phyloP scores from a whole-genome alignment of 2,888 invertebrate species.

The Cheilosia vernalis region DNA sequence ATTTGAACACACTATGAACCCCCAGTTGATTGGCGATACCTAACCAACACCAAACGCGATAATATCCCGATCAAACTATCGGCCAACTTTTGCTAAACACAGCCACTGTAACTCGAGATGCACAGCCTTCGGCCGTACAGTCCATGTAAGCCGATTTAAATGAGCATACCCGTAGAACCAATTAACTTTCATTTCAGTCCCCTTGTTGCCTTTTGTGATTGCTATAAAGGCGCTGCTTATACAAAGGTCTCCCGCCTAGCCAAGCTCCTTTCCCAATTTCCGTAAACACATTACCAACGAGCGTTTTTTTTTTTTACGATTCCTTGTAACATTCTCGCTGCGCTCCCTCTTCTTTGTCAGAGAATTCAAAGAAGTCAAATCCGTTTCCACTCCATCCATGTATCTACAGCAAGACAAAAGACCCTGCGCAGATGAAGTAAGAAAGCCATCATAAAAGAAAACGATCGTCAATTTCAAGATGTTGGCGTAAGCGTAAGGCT shows the following conservation, averaged over 20 bases:
- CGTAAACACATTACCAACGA: slow-evolving; percentile 23
- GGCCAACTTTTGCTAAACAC: neutral
- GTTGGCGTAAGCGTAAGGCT: slow-evolving; percentile 7
- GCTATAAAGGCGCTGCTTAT: neutral
- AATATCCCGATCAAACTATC: too few relatives aligned
- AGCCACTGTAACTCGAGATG: neutral
- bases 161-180: neutral
- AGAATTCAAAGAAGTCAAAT: neutral
- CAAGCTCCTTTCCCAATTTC: slow-evolving; percentile 56
- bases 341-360: neutral
- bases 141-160: neutral
- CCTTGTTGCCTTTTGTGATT: neutral
- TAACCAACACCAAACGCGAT: too few relatives aligned
- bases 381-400: neutral
- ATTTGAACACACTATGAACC: too few relatives aligned
- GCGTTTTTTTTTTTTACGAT: slow-evolving; percentile 37
- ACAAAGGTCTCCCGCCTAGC: slow-evolving; percentile 5
- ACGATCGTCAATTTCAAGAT: slow-evolving; percentile 64
- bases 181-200: slow-evolving; percentile 10
- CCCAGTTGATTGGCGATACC: too few relatives aligned
- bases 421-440: slow-evolving; percentile 55
- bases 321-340: slow-evolving; percentile 25
- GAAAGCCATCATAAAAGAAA: slow-evolving; percentile 68
- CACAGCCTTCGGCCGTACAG: neutral
- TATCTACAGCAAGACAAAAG: slow-evolving; percentile 42